These are phyloP conservation scores for Heteractis magnifica DNA, from an alignment of 92 coral and sea anemone species.

Conservation along the genomic window DNA sequence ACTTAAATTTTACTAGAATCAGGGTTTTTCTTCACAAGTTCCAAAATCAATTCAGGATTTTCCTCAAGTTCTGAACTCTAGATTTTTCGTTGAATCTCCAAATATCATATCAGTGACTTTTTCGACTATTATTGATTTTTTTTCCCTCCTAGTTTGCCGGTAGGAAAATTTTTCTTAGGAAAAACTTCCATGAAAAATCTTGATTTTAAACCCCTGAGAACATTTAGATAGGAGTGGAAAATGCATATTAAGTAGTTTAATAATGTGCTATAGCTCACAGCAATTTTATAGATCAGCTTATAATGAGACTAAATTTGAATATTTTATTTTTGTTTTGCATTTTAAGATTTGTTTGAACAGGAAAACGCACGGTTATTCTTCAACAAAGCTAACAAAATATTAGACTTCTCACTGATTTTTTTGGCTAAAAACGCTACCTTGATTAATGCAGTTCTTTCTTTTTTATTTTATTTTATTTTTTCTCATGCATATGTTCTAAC, in stretches of 20 bases:
- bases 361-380: background rate
- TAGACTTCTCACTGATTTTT: background rate
- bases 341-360: background rate
- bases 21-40: background rate
- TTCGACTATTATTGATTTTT: background rate
- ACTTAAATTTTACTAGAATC: background rate
- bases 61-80: background rate
- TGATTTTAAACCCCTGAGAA: background rate
- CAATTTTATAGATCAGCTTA: background rate
- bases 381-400: background rate
- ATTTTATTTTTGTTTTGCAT: background rate
- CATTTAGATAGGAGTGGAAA: background rate
- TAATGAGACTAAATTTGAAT: background rate
- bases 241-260: background rate
- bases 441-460: background rate
- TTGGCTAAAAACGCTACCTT: background rate
- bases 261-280: background rate
- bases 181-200: background rate
- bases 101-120: background rate
- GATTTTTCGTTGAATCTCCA: background rate
- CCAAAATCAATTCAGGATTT: background rate
- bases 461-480: background rate
- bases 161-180: background rate
- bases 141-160: too few relatives aligned
- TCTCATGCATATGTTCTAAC: background rate